Evolutionary conservation across 2,113 vertebrate species (phyloP).

Genomic region (Saguinus imperator): DNA sequence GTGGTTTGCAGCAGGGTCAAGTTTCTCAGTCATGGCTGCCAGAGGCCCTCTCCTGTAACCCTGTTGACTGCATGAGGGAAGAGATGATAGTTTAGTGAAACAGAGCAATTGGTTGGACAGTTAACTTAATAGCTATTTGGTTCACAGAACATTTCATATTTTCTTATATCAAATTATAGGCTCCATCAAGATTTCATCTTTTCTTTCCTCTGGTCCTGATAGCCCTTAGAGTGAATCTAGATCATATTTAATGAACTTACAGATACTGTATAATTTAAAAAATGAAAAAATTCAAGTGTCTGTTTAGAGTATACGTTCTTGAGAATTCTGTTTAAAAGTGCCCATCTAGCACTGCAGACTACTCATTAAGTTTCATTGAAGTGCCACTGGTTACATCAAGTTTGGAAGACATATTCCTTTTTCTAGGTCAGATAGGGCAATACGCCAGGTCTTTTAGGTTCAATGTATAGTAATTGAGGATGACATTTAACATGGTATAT

Average conservation of each 20-base stretch:
- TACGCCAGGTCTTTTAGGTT: constrained; percentile 36
- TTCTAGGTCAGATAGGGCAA: constrained; percentile 15
- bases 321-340: neutral
- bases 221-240: neutral
- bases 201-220: neutral
- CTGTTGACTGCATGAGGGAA: neutral
- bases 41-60: neutral
- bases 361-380: constrained; percentile 37
- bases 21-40: neutral
- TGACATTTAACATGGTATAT: constrained; percentile 49
- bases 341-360: neutral
- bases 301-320: neutral
- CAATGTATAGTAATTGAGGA: neutral
- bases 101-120: neutral
- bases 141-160: neutral
- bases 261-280: neutral
- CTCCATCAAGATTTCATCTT: neutral
- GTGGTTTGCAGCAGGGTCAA: neutral
- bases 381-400: neutral
- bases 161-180: constrained; percentile 3
- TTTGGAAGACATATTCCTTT: constrained; percentile 40
- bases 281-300: neutral
- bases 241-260: neutral
- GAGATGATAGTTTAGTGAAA: neutral
- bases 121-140: neutral